Base-by-base conservation (phyloP, 2,888 invertebrate species). In the Lepeophtheirus nordmannii region DNA sequence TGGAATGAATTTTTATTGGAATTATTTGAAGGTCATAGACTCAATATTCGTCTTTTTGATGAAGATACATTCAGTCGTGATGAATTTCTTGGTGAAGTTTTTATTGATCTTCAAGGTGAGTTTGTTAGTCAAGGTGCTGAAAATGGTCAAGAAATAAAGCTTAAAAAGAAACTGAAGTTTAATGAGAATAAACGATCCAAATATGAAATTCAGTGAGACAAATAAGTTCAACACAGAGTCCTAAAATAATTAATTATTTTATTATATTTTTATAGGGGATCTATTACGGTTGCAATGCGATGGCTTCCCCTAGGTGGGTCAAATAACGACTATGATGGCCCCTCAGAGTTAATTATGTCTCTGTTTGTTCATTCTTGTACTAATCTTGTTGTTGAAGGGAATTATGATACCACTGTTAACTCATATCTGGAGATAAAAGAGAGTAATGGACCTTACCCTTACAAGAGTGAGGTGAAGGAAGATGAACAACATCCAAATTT, bases 1-100 rank as follows among this genome's bases (percentile, higher is more conserved):
- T 37, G 60, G 60, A 7, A 30, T 30, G 60, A 60, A 60, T 60
- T 60, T 37, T 30, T 38, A 10, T 37, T 60, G 23, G 60, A 60
- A 38, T 23, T 38, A 30, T 37, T 60, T 30, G 60, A 60, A 7
- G 60, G 60, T 10, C 60, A 60, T 60, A 17, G 39, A 17, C 17
- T 60, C 22, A 60, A 38, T 7, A 14, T 60, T 17, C 30, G 30
- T 20, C 37, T 38, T 30, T 60, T 37, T 38, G 60, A 60, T 37
- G 37, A 60, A 37, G 60, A 60, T 60, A 38, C 60, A 10, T 60
- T 60, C 17, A 38, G 37, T 30, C 17, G 30, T 11, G 60, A 60
- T 60, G 60, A 60, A 14, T 60, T 60, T 7, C 17, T 60, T 10
- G 60, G 60, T 8, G 53, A 46, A 17, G 17, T 46, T 46, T 46